Percentiles rank a stretch among this genome's conserved stretches.
phyloP scores from a whole-genome alignment of 2,797 vertebrate genomes.

The Otolemur crassicaudatus region DNA sequence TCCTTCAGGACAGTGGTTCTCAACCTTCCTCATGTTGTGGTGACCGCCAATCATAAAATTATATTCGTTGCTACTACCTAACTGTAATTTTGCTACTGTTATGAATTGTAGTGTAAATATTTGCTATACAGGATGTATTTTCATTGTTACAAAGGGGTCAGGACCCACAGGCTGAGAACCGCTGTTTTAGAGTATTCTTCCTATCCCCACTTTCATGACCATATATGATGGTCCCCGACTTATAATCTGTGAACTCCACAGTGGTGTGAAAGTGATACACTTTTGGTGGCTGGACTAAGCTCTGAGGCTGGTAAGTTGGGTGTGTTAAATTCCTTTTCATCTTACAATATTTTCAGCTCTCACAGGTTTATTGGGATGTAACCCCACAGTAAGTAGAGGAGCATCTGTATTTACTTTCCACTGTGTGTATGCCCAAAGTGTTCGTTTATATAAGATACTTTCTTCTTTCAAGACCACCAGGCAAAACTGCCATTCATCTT shows the following conservation, averaged over 20 bases:
- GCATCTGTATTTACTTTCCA: not conserved
- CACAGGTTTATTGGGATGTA: not conserved
- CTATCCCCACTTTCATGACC: not conserved
- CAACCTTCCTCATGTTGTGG: too few species aligned
- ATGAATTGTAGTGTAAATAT: too few species aligned
- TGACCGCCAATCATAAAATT: too few species aligned
- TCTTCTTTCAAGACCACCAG: not conserved
- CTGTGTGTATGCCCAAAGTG: not conserved
- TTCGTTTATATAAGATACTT: not conserved
- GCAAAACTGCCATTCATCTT: conserved; percentile 15
- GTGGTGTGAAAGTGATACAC: not conserved
- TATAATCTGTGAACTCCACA: not conserved
- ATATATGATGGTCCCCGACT: not conserved
- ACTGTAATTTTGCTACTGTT: too few species aligned
- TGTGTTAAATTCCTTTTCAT: not conserved
- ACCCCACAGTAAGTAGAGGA: not conserved
- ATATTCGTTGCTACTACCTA: too few species aligned
- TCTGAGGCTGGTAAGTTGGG: not conserved
- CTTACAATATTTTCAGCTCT: not conserved
- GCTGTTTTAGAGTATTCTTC: not conserved
- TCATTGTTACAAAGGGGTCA: too few species aligned
- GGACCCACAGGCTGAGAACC: too few species aligned
- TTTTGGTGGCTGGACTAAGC: not conserved
- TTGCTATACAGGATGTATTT: too few species aligned
- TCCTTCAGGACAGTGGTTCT: not conserved